A percentile compares a stretch with the other conserved stretches of the same genome.
Evolutionary conservation across 2,888 invertebrate species (phyloP).

Genomic region (Agapostemon virescens): DNA sequence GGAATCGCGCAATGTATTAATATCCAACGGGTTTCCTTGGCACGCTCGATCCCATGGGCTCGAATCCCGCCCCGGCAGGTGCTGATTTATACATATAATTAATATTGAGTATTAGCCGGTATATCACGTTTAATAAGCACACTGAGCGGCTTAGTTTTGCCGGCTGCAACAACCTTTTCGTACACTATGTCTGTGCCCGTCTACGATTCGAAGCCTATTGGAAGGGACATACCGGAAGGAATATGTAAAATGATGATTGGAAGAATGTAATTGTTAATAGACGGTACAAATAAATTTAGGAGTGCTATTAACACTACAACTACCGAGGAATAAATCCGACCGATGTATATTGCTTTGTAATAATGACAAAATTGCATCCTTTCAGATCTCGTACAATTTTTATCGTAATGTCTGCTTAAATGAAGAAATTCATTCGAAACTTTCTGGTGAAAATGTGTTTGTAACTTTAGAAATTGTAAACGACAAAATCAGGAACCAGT

Average conservation of each 20-base stretch:
- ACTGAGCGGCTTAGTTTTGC: conserved; percentile 32
- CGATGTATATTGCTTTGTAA: too few species aligned
- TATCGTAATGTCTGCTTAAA: too few species aligned
- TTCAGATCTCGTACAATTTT: too few species aligned
- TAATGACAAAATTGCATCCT: too few species aligned
- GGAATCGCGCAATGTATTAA: conserved; percentile 42
- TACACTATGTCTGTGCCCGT: conserved; percentile 10
- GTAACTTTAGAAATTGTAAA: too few species aligned
- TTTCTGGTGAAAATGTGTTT: too few species aligned
- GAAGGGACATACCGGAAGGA: neutral
- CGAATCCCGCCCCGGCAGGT: conserved; percentile 18
- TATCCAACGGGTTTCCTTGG: conserved; percentile 20
- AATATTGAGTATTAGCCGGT: conserved; percentile 47
- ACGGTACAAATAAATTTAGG: neutral
- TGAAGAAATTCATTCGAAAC: too few species aligned
- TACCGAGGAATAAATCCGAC: too few species aligned
- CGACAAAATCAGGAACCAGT: too few species aligned
- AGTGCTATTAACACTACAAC: too few species aligned
- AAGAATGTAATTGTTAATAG: neutral
- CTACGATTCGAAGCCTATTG: neutral
- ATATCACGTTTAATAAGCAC: conserved; percentile 42
- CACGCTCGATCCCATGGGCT: conserved; percentile 13
- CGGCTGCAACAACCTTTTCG: conserved; percentile 25
- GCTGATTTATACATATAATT: conserved; percentile 47
- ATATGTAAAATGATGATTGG: neutral